phyloP scores from a whole-genome alignment of 2,797 vertebrate species.

The Micromesistius poutassou region DNA sequence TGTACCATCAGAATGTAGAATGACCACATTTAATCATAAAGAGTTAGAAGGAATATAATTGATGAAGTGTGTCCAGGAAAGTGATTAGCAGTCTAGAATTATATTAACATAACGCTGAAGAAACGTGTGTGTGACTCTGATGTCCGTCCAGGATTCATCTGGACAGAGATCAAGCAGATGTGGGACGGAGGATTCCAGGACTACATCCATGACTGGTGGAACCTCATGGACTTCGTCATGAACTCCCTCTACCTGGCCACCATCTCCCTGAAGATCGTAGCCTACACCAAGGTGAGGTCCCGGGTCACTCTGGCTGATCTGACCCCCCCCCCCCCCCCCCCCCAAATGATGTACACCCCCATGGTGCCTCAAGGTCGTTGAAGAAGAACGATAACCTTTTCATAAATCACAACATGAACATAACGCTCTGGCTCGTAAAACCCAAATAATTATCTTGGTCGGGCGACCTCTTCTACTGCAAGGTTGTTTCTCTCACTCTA shows the following conservation, averaged over 20 bases:
- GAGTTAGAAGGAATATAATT: background rate
- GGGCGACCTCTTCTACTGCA: background rate
- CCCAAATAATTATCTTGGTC: background rate
- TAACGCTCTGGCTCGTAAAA: background rate
- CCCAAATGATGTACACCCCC: background rate
- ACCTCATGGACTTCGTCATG: slow-evolving; percentile 99
- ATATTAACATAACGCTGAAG: no score
- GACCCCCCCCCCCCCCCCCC: background rate
- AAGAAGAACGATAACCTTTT: background rate
- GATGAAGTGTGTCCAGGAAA: background rate
- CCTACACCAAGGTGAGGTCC: slow-evolving; percentile 87
- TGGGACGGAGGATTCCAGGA: slow-evolving; percentile 98
- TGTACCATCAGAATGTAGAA: background rate
- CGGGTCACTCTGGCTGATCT: background rate
- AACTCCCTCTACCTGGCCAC: slow-evolving; percentile 97
- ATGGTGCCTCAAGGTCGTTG: background rate
- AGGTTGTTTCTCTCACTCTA: no score
- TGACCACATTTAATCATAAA: background rate
- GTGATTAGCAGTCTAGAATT: background rate
- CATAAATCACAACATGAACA: background rate
- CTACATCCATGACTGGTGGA: slow-evolving; percentile 99
- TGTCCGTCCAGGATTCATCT: slow-evolving; percentile 87
- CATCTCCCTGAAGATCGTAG: slow-evolving; percentile 96
- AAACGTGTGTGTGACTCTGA: background rate
- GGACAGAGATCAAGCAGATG: slow-evolving; percentile 99